Conservation (phyloP, 2,113 vertebrate genomes). For the Hyla sarda region DNA sequence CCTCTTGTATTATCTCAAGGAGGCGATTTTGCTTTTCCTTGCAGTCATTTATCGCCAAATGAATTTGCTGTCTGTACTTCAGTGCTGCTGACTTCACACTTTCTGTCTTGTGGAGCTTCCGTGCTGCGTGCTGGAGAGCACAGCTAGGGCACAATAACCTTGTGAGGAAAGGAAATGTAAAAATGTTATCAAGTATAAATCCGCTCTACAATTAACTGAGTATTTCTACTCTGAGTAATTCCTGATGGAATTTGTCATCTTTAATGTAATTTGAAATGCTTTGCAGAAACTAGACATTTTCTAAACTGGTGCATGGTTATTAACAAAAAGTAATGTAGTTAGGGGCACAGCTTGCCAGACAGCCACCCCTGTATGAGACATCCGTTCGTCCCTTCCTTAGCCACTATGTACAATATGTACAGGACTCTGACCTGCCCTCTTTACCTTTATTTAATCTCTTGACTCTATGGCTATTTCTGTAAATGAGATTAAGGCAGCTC, state of each 20-base stretch:
- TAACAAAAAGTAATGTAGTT: neutral
- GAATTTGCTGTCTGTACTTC: conserved; percentile 56
- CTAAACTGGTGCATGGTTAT: neutral
- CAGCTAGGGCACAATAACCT: conserved; percentile 66
- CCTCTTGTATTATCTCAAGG: conserved; percentile 55
- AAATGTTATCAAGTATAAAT: neutral
- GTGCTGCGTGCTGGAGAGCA: conserved; percentile 57
- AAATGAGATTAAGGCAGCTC: too few relatives aligned
- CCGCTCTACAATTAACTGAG: neutral
- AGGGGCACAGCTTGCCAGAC: too few relatives aligned
- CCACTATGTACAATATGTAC: too few relatives aligned
- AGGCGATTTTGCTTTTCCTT: conserved; percentile 57
- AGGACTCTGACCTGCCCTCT: neutral
- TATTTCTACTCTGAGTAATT: neutral
- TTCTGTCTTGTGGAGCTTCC: conserved; percentile 51
- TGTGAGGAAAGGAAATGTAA: conserved; percentile 29
- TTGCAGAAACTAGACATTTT: neutral
- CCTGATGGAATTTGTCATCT: neutral
- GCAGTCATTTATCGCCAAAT: conserved; percentile 59
- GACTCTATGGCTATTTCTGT: neutral
- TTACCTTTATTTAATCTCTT: neutral
- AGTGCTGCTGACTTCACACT: conserved; percentile 60
- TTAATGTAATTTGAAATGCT: neutral
- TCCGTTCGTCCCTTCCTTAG: too few relatives aligned
- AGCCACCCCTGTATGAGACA: too few relatives aligned